These are phyloP conservation scores for Paradisaea rubra DNA, from an alignment of 2,113 vertebrate species.

Conservation along the genomic window DNA sequence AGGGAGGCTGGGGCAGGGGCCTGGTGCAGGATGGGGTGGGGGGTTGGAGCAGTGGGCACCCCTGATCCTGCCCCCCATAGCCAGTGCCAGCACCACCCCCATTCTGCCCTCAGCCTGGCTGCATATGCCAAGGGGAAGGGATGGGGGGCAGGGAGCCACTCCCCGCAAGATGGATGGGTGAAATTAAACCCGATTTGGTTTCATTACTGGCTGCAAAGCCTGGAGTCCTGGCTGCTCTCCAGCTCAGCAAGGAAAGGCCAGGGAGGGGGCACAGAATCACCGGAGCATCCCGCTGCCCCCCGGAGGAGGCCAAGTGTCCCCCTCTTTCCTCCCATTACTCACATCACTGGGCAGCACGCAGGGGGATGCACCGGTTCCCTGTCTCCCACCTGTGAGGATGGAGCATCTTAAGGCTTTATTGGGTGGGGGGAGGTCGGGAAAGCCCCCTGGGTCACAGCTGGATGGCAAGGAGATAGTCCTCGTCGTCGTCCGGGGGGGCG, in stretches of 20 bases:
- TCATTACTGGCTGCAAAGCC: constrained; percentile 10
- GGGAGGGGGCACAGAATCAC: neutral
- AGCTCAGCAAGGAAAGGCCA: neutral
- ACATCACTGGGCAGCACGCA: neutral
- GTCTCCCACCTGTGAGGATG: neutral
- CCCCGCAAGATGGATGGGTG: neutral
- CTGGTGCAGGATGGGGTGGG: neutral
- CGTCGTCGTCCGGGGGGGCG: constrained; percentile 55
- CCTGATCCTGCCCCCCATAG: neutral
- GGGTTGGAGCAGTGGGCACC: neutral
- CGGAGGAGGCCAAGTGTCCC: accelerated
- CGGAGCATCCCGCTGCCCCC: neutral
- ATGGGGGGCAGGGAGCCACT: neutral
- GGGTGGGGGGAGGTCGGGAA: neutral
- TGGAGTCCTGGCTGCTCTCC: neutral
- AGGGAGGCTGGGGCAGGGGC: neutral
- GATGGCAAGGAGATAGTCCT: constrained; percentile 82
- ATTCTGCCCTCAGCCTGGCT: neutral
- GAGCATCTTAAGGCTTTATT: neutral
- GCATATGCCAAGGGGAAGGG: neutral
- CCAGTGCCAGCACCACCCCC: neutral
- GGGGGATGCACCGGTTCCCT: accelerated
- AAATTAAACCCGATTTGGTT: constrained; percentile 43
- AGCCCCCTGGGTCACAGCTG: constrained; percentile 54
- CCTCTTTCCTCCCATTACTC: neutral